Percentiles rank a stretch among this genome's conserved stretches.
phyloP scores from a whole-genome alignment of 2,888 invertebrate species.

The Megaustenia siamemsis region DNA sequence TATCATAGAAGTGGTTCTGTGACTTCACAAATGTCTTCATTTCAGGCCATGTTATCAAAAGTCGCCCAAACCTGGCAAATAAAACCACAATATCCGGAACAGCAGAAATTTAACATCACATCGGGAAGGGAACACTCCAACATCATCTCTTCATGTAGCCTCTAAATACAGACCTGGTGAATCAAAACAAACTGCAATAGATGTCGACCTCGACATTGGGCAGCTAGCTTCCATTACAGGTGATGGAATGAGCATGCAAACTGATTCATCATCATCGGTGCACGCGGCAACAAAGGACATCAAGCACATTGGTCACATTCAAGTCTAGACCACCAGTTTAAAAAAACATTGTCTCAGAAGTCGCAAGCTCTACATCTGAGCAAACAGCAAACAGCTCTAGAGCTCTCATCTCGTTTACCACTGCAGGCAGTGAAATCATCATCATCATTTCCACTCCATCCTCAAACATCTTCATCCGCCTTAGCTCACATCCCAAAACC shows the following conservation, averaged over 20 bases:
- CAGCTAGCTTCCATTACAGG: slow-evolving; percentile 40
- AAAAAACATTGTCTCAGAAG: not conserved
- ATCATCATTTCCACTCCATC: slow-evolving; percentile 25
- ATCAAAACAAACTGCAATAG: slow-evolving; percentile 50
- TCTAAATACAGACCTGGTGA: slow-evolving; percentile 50
- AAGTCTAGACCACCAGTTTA: slow-evolving; percentile 15
- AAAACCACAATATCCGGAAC: not conserved
- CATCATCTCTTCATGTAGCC: not conserved
- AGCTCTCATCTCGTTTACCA: slow-evolving; percentile 29
- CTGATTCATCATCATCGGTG: not conserved
- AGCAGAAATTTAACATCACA: not conserved
- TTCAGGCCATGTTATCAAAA: slow-evolving; percentile 4
- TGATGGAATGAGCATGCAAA: slow-evolving; percentile 12
- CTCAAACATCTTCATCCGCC: slow-evolving; percentile 23
- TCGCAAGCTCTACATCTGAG: not conserved
- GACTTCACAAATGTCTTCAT: slow-evolving; percentile 29
- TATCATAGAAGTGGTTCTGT: slow-evolving; percentile 5
- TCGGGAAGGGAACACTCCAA: not conserved
- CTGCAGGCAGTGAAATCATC: slow-evolving; percentile 33
- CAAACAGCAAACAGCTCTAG: not conserved
- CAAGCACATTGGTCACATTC: slow-evolving; percentile 3
- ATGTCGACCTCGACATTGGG: slow-evolving; percentile 50
- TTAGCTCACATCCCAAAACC: slow-evolving; percentile 45
- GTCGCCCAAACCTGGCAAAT: slow-evolving; percentile 7
- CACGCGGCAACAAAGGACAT: not conserved